These are phyloP conservation scores for Chitala chitala DNA, from an alignment of 2,113 vertebrate species.

Conservation along the genomic window DNA sequence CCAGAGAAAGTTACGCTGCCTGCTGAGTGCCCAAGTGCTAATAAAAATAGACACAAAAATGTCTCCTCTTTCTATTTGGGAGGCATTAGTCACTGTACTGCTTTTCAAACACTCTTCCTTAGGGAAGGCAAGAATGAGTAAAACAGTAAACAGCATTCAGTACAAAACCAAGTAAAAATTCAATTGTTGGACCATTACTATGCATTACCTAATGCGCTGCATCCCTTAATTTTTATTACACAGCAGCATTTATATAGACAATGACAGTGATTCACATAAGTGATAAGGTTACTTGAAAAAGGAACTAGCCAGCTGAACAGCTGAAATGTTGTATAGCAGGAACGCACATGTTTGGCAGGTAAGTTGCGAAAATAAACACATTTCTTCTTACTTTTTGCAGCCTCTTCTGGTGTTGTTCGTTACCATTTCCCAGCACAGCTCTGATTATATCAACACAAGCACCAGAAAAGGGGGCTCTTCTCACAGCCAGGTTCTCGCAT, in stretches of 20 bases:
- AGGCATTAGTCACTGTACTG: constrained; percentile 23
- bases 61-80: background rate
- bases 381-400: background rate
- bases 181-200: background rate
- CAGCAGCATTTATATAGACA: too few species aligned
- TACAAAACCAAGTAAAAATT: too few species aligned
- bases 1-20: constrained; percentile 23
- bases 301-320: background rate
- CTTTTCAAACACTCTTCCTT: constrained; percentile 25
- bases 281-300: background rate
- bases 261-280: too few species aligned
- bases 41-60: constrained; percentile 28
- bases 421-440: background rate
- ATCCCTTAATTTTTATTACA: too few species aligned
- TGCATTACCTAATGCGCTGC: too few species aligned
- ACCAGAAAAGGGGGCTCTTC: background rate
- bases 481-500: background rate
- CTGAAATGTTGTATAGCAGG: background rate
- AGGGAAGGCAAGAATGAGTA: constrained; percentile 13
- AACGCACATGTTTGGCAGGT: background rate
- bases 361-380: background rate
- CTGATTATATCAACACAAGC: constrained; percentile 1
- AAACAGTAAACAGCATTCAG: constrained; percentile 15
- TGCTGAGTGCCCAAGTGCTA: constrained; percentile 7
- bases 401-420: background rate